Conservation (phyloP, 2,888 invertebrate species). For the Ernsta delagoae region DNA sequence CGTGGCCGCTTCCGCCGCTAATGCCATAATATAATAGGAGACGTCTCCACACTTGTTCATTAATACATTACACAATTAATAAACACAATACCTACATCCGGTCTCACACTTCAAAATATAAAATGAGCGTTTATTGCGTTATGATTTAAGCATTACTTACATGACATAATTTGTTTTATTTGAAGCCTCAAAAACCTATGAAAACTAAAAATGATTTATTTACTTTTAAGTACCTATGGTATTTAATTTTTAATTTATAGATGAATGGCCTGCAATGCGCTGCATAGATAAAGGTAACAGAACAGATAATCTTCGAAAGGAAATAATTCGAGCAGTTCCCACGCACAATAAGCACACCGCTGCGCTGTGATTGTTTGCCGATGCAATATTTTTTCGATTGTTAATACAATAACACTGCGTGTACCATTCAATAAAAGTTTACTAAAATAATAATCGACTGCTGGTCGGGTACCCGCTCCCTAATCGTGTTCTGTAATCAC, state of each 20-base stretch:
- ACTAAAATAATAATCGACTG: constrained; percentile 54
- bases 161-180: too few relatives aligned
- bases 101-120: constrained; percentile 37
- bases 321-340: constrained; percentile 18
- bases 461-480: constrained; percentile 52
- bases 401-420: constrained; percentile 40
- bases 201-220: too few relatives aligned
- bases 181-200: too few relatives aligned
- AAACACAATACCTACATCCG: constrained; percentile 38
- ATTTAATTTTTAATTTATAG: too few relatives aligned
- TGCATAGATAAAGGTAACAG: too few relatives aligned
- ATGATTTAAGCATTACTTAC: too few relatives aligned
- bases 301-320: not conserved
- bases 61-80: constrained; percentile 21
- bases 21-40: constrained; percentile 82
- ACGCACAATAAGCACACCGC: constrained; percentile 32
- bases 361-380: constrained; percentile 36
- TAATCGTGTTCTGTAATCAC: constrained; percentile 54
- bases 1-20: constrained; percentile 76
- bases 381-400: constrained; percentile 36
- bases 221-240: too few relatives aligned
- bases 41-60: constrained; percentile 74
- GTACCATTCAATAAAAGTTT: constrained; percentile 44
- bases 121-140: not conserved
- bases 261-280: too few relatives aligned